Evolutionary conservation across 2,888 invertebrate genomes (phyloP), one percentile per base, ranked within the genome.

Genomic region (Linnaemya tessellans): DNA sequence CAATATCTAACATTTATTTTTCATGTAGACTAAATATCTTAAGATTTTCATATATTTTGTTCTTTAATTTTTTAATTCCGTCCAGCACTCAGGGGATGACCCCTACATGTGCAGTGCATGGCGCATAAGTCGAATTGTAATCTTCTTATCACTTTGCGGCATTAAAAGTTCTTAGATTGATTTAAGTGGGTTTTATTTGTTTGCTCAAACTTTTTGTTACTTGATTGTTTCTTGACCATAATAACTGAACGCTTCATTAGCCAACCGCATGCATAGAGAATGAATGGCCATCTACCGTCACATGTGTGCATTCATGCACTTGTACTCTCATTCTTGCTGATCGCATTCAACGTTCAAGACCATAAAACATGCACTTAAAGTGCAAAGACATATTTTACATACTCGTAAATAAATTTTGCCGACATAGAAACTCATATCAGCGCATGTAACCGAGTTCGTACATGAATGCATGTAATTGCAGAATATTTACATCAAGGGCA

Each of bases 161-260:
- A 20, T 70, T 51, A 30, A 43, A 20, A 54, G 62, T 62, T 62
- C 30, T 51, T 67, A 13, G 58, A 49, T 80, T 56, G 25, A 56
- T 80, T 80, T 56, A 46, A 35, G 35, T 30, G 13, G 46, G 60
- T 13, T 68, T 62, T n/a, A 30, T n/a, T 43, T 62, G 9, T 20
- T 8, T 22, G 13, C 41, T 41, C 18, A 15, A 13, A 15, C 30
- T 0, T 79, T 80, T 65, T 65, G 65, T 51, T 49, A 49, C n/a
- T n/a, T 68, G 62, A 75, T 56, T 74, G 74, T 82, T 71, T 46
- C 49, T 22, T 71, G 58, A 41, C 77, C 70, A 77, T 64, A 82
- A 77, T 77, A 41, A 77, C 58, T 58, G 38, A 71, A 77, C 51
- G 78, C 65, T 71, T 78, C 71, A 83, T 71, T 78, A 67, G 41